These are phyloP conservation scores for Erpornis zantholeuca DNA, from an alignment of 2,113 vertebrate species.

Conservation along the genomic window DNA sequence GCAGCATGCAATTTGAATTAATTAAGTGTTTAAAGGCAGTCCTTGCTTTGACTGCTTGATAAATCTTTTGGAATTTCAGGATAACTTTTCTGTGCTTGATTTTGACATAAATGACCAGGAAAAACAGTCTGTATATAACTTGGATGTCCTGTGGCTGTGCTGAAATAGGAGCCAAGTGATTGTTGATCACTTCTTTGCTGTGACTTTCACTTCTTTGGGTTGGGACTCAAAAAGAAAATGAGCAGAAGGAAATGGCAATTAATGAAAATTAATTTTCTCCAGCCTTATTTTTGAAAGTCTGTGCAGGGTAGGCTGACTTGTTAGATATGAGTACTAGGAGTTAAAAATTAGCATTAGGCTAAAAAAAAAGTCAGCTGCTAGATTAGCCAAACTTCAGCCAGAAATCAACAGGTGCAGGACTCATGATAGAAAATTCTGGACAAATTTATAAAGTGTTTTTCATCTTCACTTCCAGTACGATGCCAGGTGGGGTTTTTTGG, in stretches of 20 bases:
- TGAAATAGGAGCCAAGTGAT: background rate
- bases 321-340: background rate
- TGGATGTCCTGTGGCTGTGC: background rate
- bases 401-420: background rate
- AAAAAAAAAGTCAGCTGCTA: background rate
- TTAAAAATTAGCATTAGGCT: background rate
- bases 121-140: background rate
- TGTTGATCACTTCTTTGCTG: background rate
- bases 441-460: background rate
- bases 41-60: background rate
- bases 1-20: background rate
- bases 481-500: background rate
- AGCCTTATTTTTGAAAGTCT: background rate
- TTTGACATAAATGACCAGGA: background rate
- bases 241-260: background rate
- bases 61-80: background rate
- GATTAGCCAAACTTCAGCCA: background rate
- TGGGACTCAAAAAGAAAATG: background rate
- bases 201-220: background rate
- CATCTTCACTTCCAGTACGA: background rate
- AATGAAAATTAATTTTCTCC: background rate
- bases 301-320: background rate
- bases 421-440: background rate
- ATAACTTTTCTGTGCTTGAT: background rate
- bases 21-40: background rate